Percentiles rank a stretch among this genome's conserved stretches.
Evolutionary conservation across 1,140 invertebrate species (phyloP).

Genomic region (Caenorhabditis inopinata): DNA sequence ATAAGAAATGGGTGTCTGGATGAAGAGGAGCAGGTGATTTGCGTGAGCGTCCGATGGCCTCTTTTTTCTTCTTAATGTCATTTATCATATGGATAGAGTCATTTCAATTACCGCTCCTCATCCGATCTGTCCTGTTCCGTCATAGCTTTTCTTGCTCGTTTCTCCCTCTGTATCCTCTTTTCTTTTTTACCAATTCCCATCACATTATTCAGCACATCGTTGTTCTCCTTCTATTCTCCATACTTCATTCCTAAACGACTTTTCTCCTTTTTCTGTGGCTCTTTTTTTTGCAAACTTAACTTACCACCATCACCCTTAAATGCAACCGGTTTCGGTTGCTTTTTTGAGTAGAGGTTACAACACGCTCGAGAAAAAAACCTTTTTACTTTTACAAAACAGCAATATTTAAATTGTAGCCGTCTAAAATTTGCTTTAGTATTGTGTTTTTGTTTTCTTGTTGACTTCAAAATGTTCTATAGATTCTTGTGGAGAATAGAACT

Average conservation of each 20-base stretch:
- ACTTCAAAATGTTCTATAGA: too few species aligned
- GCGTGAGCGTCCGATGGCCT: slow-evolving; percentile 12
- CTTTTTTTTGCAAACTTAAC: background rate
- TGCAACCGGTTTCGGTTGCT: background rate
- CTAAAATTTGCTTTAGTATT: slow-evolving; percentile 11
- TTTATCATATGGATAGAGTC: slow-evolving; percentile 30
- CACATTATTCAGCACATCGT: slow-evolving; percentile 31
- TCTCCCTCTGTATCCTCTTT: background rate
- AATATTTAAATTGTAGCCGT: background rate
- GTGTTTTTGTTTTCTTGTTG: background rate
- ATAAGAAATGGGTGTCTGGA: background rate
- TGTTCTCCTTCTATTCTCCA: background rate
- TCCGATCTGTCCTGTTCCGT: slow-evolving; percentile 5
- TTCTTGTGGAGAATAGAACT: too few species aligned
- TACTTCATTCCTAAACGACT: background rate
- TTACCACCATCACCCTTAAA: background rate
- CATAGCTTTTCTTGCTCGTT: background rate
- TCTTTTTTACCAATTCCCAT: background rate
- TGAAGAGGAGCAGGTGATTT: slow-evolving; percentile 12
- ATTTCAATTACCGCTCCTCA: slow-evolving; percentile 27
- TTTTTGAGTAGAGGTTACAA: background rate
- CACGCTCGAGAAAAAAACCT: background rate
- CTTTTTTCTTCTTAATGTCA: background rate
- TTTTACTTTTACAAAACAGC: background rate
- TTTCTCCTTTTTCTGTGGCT: slow-evolving; percentile 15